These are phyloP conservation scores for Ericerus pela DNA, from an alignment of 1,140 invertebrate species.

Conservation along the genomic window DNA sequence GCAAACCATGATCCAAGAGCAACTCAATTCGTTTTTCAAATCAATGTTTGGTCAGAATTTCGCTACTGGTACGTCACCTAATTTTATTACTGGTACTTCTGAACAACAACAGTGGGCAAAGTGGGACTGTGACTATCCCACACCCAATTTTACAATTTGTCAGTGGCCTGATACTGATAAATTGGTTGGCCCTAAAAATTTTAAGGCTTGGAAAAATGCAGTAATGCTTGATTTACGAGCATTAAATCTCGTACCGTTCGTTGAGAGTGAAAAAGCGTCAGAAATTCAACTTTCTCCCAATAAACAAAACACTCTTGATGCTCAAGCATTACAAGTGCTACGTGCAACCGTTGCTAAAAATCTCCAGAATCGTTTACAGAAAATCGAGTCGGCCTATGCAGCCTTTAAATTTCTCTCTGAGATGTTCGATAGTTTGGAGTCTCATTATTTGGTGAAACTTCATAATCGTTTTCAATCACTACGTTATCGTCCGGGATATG, in stretches of 20 bases:
- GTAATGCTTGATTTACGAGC: not conserved
- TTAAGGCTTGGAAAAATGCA: not conserved
- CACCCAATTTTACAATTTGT: not conserved
- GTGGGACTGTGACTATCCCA: not conserved
- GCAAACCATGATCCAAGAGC: too few species aligned
- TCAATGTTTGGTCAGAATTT: too few species aligned
- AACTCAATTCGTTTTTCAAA: too few species aligned
- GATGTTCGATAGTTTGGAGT: not conserved
- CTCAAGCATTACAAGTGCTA: not conserved
- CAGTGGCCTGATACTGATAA: not conserved
- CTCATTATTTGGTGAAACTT: not conserved
- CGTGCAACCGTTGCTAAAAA: not conserved
- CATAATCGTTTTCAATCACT: not conserved
- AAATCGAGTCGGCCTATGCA: not conserved
- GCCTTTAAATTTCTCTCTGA: not conserved
- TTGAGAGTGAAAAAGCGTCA: not conserved
- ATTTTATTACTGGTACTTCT: too few species aligned
- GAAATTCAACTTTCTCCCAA: not conserved
- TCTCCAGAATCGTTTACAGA: not conserved
- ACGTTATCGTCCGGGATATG: not conserved
- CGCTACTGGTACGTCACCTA: too few species aligned
- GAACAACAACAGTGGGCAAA: not conserved
- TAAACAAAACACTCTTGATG: not conserved
- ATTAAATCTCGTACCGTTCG: not conserved
- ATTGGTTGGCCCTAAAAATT: not conserved